Evolutionary conservation across 2,113 vertebrate species (phyloP).

Genomic region (Tor tambroides): DNA sequence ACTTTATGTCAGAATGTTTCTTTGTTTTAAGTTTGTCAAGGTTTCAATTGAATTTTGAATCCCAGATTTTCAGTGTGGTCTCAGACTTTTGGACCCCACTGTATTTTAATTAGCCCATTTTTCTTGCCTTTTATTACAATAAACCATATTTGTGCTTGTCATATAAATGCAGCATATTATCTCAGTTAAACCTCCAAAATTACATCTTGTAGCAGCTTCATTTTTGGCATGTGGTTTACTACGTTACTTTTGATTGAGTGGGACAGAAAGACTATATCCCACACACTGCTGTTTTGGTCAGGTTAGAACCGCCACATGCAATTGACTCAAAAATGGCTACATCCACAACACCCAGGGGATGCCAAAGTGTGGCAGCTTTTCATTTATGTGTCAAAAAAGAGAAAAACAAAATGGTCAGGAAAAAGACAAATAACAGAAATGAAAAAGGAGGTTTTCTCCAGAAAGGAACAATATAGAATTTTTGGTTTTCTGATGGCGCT

Average conservation of each 20-base stretch:
- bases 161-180: constrained; percentile 1
- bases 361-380: constrained; percentile 18
- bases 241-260: constrained; percentile 13
- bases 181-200: constrained; percentile 10
- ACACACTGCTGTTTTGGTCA: constrained; percentile 19
- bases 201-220: not conserved
- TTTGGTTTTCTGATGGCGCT: not conserved
- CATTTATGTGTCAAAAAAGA: constrained; percentile 13
- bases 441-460: constrained; percentile 15
- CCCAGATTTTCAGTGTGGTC: constrained; percentile 7
- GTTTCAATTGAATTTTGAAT: not conserved
- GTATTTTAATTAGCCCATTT: not conserved
- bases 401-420: not conserved
- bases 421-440: not conserved
- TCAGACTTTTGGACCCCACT: constrained; percentile 6
- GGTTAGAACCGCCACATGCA: not conserved
- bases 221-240: not conserved
- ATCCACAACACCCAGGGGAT: constrained; percentile 35
- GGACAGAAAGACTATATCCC: constrained; percentile 3
- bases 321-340: not conserved
- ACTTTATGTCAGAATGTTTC: not conserved
- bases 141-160: not conserved
- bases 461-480: not conserved
- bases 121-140: not conserved
- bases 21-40: not conserved